Conservation (phyloP, 2,113 vertebrate genomes). For the Microcebus tavaratra region DNA sequence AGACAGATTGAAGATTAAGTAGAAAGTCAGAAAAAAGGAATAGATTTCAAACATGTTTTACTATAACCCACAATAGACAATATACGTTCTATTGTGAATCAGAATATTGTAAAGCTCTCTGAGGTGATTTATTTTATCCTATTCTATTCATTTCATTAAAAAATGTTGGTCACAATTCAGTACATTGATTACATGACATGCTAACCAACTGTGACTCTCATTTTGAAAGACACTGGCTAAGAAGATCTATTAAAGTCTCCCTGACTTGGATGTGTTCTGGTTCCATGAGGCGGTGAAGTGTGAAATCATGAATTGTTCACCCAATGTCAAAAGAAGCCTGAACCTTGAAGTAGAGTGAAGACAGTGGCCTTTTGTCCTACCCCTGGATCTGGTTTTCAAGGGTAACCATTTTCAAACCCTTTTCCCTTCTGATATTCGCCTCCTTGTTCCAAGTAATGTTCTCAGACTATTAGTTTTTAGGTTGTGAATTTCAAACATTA, state of each 20-base stretch:
- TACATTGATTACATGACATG: background rate
- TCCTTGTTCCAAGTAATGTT: background rate
- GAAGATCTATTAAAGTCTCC: background rate
- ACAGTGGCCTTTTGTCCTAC: background rate
- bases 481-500: background rate
- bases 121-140: background rate
- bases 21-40: background rate
- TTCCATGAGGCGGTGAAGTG: background rate
- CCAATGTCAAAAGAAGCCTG: background rate
- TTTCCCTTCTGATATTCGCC: background rate
- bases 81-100: background rate
- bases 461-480: background rate
- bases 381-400: background rate
- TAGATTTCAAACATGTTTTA: background rate
- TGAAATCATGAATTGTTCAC: background rate
- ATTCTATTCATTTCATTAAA: background rate
- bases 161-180: background rate
- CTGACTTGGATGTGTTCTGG: background rate
- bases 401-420: background rate
- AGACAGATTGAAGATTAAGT: background rate
- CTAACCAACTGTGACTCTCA: background rate
- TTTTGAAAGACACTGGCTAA: background rate
- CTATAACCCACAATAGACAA: background rate
- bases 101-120: background rate
- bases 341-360: background rate